Evolutionary conservation across 2,113 vertebrate species (phyloP).

Genomic region (Zingel zingel): DNA sequence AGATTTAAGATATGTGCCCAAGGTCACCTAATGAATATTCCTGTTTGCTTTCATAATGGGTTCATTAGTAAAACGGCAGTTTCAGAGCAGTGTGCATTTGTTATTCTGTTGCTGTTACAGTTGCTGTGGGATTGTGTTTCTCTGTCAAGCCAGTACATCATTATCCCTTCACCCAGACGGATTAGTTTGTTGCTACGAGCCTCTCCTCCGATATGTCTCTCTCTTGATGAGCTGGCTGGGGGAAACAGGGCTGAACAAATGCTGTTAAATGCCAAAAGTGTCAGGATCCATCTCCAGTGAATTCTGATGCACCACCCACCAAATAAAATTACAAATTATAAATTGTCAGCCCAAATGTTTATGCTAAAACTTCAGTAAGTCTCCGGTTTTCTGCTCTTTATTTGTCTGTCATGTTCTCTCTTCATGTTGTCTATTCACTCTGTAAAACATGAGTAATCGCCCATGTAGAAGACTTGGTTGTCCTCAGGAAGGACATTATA

Average conservation of each 20-base stretch:
- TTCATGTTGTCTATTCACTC: not conserved
- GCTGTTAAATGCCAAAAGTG: conserved; percentile 61
- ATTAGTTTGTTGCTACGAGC: conserved; percentile 66
- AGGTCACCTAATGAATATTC: conserved; percentile 39
- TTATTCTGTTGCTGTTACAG: conserved; percentile 63
- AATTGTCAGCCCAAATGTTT: not conserved
- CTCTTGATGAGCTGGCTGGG: conserved; percentile 60
- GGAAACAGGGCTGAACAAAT: conserved; percentile 49
- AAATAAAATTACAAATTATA: conserved; percentile 16
- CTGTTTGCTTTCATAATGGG: conserved; percentile 52
- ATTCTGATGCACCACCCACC: conserved; percentile 19
- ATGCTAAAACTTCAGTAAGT: not conserved
- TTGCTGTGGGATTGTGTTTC: conserved; percentile 65
- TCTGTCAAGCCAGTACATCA: conserved; percentile 66
- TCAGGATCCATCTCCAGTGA: conserved; percentile 28
- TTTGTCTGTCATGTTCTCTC: not conserved
- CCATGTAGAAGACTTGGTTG: conserved; percentile 25
- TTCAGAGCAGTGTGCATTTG: conserved; percentile 51
- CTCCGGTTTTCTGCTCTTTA: not conserved
- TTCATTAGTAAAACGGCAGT: conserved; percentile 59
- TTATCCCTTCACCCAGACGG: conserved; percentile 74
- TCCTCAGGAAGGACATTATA: conserved; percentile 46
- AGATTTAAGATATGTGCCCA: conserved; percentile 19
- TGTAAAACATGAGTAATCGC: conserved; percentile 51
- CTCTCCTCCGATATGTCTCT: conserved; percentile 54